Conservation (phyloP, 1,140 invertebrate genomes). For the Paraescarpia echinospica region DNA sequence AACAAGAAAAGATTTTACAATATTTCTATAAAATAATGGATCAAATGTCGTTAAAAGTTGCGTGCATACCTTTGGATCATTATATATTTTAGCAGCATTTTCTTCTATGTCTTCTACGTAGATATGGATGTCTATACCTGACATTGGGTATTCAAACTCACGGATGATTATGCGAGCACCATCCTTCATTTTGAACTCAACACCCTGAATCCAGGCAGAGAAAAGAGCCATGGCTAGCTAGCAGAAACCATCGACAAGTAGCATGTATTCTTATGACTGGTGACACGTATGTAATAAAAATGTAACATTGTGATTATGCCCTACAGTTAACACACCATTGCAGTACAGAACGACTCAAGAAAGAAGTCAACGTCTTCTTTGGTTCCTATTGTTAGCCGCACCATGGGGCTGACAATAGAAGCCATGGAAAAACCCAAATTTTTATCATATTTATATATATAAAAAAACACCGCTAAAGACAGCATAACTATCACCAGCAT, state of each 20-base stretch:
- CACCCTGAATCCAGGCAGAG: background rate
- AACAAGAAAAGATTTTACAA: background rate
- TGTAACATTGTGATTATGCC: no score
- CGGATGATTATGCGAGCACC: background rate
- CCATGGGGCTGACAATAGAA: no score
- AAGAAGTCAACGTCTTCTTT: no score
- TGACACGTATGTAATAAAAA: no score
- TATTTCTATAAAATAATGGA: background rate
- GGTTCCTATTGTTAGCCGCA: no score
- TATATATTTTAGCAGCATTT: background rate
- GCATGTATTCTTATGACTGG: no score
- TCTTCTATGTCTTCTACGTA: background rate
- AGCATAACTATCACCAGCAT: no score
- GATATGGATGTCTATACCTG: background rate
- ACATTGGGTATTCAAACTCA: background rate
- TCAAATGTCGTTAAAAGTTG: background rate
- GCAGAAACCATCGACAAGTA: background rate
- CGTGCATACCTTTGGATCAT: background rate
- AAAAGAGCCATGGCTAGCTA: background rate
- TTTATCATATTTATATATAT: no score
- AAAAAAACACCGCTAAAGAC: no score
- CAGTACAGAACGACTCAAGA: no score
- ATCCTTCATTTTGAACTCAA: background rate
- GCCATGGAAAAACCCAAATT: no score
- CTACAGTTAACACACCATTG: no score